Percentiles rank a stretch among this genome's conserved stretches.
Conservation (phyloP, 2,113 vertebrate species). For the Upupa epops region DNA sequence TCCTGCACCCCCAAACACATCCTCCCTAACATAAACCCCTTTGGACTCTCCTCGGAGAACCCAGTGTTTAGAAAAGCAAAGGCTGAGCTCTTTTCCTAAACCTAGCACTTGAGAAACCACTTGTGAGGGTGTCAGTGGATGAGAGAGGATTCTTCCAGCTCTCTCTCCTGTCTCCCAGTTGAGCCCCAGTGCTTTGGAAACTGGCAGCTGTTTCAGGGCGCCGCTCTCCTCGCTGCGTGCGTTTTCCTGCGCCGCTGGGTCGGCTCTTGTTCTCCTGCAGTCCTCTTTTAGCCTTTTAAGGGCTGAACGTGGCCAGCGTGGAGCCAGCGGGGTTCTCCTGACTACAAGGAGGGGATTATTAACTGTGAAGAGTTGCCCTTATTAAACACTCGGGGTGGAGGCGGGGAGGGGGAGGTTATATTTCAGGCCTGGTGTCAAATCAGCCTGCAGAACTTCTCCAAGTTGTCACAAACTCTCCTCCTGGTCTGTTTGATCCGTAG, state of each 20-base stretch:
- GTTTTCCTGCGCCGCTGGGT: background rate
- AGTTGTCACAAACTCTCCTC: background rate
- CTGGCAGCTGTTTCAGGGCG: conserved; percentile 1
- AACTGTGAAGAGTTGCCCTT: background rate
- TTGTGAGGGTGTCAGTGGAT: background rate
- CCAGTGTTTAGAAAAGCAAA: background rate
- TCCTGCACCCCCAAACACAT: too few species aligned
- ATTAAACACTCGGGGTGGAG: background rate
- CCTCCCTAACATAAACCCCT: too few species aligned
- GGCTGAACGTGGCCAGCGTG: background rate
- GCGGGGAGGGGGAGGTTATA: background rate
- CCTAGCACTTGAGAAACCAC: background rate
- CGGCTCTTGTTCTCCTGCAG: background rate
- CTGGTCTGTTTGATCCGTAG: too few species aligned
- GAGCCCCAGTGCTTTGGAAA: background rate
- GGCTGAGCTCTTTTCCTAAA: background rate
- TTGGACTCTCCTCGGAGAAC: background rate
- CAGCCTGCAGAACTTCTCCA: accelerated
- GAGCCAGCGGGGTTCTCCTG: background rate
- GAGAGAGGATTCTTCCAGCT: background rate
- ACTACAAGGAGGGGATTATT: background rate
- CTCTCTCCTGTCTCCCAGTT: background rate
- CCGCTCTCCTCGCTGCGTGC: background rate
- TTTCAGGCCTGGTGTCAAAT: background rate
- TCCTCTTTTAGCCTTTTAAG: conserved; percentile 50